These are phyloP conservation scores for Henricia sp. DNA, from an alignment of 53 echinoderm and acorn worm genomes.

Conservation along the genomic window DNA sequence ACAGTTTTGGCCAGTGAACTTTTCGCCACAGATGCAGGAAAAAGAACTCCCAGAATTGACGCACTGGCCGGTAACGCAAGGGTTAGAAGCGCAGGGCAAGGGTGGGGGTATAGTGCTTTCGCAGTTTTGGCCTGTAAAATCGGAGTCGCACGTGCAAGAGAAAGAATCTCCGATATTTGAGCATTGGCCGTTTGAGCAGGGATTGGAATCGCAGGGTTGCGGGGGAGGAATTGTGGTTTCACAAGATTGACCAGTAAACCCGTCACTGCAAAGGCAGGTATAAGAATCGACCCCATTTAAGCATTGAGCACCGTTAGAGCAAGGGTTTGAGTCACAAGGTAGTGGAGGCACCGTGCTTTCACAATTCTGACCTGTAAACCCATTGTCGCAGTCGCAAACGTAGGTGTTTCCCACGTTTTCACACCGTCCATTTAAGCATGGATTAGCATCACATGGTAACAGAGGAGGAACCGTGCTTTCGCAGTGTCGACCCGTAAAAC, in stretches of 20 bases:
- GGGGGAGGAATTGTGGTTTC: conserved; percentile 60
- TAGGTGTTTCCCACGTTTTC: conserved; percentile 52
- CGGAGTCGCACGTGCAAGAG: conserved; percentile 55
- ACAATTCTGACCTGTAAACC: conserved; percentile 76
- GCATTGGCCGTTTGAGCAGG: conserved; percentile 78
- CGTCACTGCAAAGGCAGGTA: conserved; percentile 67
- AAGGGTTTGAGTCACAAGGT: conserved; percentile 83
- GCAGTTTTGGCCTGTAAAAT: conserved; percentile 68
- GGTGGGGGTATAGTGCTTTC: conserved; percentile 61
- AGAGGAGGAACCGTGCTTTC: conserved; percentile 56
- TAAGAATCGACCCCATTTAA: conserved; percentile 41
- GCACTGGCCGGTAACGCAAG: conserved; percentile 83
- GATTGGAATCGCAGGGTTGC: conserved; percentile 73
- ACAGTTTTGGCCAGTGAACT: conserved; percentile 72
- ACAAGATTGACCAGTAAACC: conserved; percentile 72
- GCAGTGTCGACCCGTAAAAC: conserved; percentile 69
- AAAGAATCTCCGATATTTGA: conserved; percentile 56
- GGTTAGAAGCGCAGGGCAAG: conserved; percentile 73
- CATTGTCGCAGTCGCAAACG: conserved; percentile 65
- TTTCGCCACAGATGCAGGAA: conserved; percentile 67
- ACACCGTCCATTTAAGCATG: conserved; percentile 79
- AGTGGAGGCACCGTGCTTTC: conserved; percentile 58
- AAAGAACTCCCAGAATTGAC: conserved; percentile 58
- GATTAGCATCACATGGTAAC: conserved; percentile 72
- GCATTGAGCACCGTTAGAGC: conserved; percentile 71